These are phyloP conservation scores for Cephus cinctus DNA, from an alignment of 1,140 invertebrate genomes.

Conservation along the genomic window DNA sequence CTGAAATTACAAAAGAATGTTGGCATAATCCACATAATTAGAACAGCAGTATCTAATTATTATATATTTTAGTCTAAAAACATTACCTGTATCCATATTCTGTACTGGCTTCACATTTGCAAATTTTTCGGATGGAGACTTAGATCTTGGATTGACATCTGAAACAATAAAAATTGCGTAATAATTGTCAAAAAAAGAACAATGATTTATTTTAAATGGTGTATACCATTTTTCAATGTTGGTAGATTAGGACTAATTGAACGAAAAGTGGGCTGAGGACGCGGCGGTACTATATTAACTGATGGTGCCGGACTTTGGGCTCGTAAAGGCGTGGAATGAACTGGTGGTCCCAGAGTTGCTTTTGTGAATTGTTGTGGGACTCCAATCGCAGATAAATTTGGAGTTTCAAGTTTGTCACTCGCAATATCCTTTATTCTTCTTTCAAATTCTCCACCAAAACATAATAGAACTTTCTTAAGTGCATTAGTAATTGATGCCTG, in stretches of 20 bases:
- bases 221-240: too few relatives aligned
- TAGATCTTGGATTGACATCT: not conserved
- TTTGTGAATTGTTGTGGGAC: not conserved
- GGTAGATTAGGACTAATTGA: too few relatives aligned
- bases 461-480: conserved; percentile 21
- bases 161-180: not conserved
- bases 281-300: too few relatives aligned
- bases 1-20: not conserved
- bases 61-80: not conserved
- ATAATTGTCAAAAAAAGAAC: accelerated
- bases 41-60: not conserved
- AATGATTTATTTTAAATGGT: too few relatives aligned
- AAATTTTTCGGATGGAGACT: not conserved
- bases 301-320: too few relatives aligned
- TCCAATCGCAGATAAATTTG: conserved; percentile 1
- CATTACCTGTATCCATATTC: not conserved
- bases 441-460: conserved; percentile 21
- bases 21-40: not conserved
- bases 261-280: too few relatives aligned
- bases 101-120: not conserved
- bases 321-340: too few relatives aligned
- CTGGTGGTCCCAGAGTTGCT: not conserved
- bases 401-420: conserved; percentile 5
- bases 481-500: conserved; percentile 24
- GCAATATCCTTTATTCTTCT: not conserved